phyloP scores from a whole-genome alignment of 1,140 invertebrate species.

The Drosophila lini region DNA sequence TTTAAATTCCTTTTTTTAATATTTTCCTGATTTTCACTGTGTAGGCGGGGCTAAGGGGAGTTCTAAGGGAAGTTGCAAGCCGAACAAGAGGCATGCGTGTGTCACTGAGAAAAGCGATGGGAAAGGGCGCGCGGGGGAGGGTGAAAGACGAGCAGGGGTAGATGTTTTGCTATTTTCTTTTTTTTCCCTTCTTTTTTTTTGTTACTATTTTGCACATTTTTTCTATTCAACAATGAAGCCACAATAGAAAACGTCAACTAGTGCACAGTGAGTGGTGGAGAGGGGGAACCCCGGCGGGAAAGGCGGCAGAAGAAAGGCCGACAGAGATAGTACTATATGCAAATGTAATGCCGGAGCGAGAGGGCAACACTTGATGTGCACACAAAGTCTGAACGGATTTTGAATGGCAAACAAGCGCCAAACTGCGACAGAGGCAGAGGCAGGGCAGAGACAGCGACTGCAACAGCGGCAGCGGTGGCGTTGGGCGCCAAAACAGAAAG shows the following conservation, averaged over 20 bases:
- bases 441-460: neutral
- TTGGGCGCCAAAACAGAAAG: conserved; percentile 49
- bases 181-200: conserved; percentile 41
- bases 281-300: neutral
- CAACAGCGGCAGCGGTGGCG: neutral
- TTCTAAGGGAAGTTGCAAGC: conserved; percentile 23
- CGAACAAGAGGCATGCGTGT: conserved; percentile 60
- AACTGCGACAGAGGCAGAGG: conserved; percentile 6
- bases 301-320: conserved; percentile 34
- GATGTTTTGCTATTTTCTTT: conserved; percentile 77
- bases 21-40: neutral
- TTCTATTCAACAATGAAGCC: conserved; percentile 84
- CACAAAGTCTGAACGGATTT: conserved; percentile 82
- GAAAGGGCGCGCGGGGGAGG: neutral
- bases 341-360: conserved; percentile 63
- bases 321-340: conserved; percentile 57
- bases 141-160: conserved; percentile 8
- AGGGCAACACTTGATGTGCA: conserved; percentile 69
- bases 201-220: conserved; percentile 82
- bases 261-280: conserved; percentile 46
- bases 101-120: conserved; percentile 18
- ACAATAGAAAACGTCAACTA: conserved; percentile 81
- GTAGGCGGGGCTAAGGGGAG: conserved; percentile 2
- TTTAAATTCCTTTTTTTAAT: too few relatives aligned
- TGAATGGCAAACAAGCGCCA: conserved; percentile 81